Evolutionary conservation across 2,113 vertebrate genomes (phyloP), one percentile per base, ranked within the genome.

Genomic region (Siphamia tubifer): DNA sequence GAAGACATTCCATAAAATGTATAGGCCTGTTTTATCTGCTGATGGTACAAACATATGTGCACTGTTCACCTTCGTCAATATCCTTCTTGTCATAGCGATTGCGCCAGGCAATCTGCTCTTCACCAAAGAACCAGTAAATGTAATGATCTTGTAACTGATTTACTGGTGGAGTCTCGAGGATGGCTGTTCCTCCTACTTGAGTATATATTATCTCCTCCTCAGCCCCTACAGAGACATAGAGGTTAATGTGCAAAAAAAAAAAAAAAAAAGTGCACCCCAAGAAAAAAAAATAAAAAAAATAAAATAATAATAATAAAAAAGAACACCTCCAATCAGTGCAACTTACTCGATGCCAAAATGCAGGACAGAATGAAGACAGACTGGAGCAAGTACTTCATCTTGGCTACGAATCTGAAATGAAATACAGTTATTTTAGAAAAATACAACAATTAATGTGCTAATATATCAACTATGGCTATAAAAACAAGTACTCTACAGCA

Each of bases 331-430:
- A 20, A 2, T 49, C 9, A 23, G 9, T 4, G 10, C 2, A 1
- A 51, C 63, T 57, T 63, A 89, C 89, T 73, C 2, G 23, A 17
- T 20, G 42, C 3, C 44, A 64, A 53, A 19, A 20, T 8, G 5
- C 70, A 11, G 1, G 51, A n/a, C 17, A 89, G 16, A 31, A 79
- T 20, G 28, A 79, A 1, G 30, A 74, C 0, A 5, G 35, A 34
- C 0, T 6, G 30, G 32, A 70, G 53, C 17, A 55, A 45, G 44
- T 1, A 45, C 23, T 62, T 74, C 90, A 88, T 93, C 51, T 27
- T 68, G 13, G 31, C 45, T 44, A 39, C 20, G 4, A 0, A 9
- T 35, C 84, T 85, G 64, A 32, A 34, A 47, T 25, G 10, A 30
- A 76, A 69, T 56, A 43, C 5, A 34, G 25, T 40, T 16, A 2